phyloP scores from a whole-genome alignment of 2,888 invertebrate species.

The Amblyjoppa fuscipennis region DNA sequence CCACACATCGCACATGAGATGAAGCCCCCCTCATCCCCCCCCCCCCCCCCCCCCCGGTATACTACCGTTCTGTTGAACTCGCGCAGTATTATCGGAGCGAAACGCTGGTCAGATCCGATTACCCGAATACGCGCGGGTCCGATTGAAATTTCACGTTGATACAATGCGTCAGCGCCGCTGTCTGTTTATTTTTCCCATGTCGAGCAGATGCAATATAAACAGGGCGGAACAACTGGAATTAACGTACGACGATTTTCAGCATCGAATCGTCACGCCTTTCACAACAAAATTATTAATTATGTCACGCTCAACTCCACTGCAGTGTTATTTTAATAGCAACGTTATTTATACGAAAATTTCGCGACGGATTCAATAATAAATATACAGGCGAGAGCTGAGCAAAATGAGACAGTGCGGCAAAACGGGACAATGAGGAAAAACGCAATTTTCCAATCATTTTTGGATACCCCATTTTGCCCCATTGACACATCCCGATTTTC shows the following conservation, averaged over 20 bases:
- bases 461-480: no score
- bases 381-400: no score
- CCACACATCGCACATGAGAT: slow-evolving; percentile 30
- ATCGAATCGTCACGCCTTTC: slow-evolving; percentile 12
- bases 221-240: background rate
- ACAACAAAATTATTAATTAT: background rate
- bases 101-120: slow-evolving; percentile 53
- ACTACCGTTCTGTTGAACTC: slow-evolving; percentile 12
- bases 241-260: background rate
- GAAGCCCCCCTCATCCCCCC: background rate
- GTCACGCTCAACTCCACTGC: background rate
- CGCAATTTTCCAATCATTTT: no score
- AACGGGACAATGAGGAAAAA: no score
- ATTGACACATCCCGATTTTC: no score
- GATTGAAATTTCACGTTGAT: slow-evolving; percentile 51
- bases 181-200: slow-evolving; percentile 51
- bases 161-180: slow-evolving; percentile 24
- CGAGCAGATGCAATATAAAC: slow-evolving; percentile 25
- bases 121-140: slow-evolving; percentile 48
- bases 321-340: background rate
- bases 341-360: background rate
- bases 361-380: background rate
- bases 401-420: no score
- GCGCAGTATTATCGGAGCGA: background rate
- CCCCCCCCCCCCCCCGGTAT: background rate